Conservation (phyloP, 2,113 vertebrate species). For the Drymodes brunneopygia region DNA sequence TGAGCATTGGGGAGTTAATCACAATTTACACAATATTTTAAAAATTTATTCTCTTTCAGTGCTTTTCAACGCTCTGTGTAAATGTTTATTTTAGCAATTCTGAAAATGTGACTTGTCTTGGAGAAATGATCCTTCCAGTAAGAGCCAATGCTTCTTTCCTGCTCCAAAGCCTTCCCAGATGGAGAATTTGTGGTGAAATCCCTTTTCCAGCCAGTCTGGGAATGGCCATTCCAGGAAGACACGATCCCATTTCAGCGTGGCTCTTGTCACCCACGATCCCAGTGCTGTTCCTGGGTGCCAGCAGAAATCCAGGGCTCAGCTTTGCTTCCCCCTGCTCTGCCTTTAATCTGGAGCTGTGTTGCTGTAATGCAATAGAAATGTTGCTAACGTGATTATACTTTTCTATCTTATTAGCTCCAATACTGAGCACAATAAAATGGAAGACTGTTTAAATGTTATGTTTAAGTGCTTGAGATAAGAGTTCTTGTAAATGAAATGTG, state of each 20-base stretch:
- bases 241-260: neutral
- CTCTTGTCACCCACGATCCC: neutral
- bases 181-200: neutral
- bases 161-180: fast-evolving
- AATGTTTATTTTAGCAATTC: neutral
- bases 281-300: neutral
- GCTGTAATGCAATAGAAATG: constrained; percentile 57
- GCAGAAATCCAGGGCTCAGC: neutral
- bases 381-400: constrained; percentile 59
- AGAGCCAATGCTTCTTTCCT: neutral
- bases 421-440: constrained; percentile 62
- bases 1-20: fast-evolving
- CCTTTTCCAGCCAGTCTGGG: neutral
- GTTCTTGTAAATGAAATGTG: constrained; percentile 69
- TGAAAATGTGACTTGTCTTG: neutral
- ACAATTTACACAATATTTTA: fast-evolving
- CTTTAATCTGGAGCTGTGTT: constrained; percentile 21
- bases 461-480: constrained; percentile 67
- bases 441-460: constrained; percentile 59
- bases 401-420: constrained; percentile 65
- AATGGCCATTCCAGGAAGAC: neutral
- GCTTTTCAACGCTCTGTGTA: neutral
- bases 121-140: neutral
- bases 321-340: neutral
- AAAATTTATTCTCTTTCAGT: neutral